Conservation (phyloP, 1,140 invertebrate species). For the Drosophila grimshawi region DNA sequence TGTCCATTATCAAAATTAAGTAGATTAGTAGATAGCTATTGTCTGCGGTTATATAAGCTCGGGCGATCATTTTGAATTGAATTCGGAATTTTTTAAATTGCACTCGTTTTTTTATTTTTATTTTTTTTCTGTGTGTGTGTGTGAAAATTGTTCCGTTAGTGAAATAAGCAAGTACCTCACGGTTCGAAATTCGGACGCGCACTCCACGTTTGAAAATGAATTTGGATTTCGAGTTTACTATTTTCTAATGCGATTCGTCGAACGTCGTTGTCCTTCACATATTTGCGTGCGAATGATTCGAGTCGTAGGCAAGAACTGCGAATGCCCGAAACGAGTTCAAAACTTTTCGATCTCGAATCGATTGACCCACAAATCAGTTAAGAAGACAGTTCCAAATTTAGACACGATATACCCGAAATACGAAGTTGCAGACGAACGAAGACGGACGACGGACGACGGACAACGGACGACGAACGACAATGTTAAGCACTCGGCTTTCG, state of each 20-base stretch:
- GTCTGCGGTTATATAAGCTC: slow-evolving; percentile 31
- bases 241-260: slow-evolving; percentile 60
- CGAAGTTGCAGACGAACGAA: neutral
- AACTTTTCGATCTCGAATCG: slow-evolving; percentile 78
- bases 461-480: slow-evolving; percentile 6
- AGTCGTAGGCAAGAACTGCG: slow-evolving; percentile 65
- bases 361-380: slow-evolving; percentile 77
- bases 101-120: slow-evolving; percentile 1
- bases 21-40: slow-evolving; percentile 1
- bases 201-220: slow-evolving; percentile 64
- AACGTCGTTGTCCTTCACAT: slow-evolving; percentile 81
- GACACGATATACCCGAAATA: slow-evolving; percentile 27
- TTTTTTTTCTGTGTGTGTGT: neutral
- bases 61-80: neutral
- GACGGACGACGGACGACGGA: slow-evolving; percentile 9
- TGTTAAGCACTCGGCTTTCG: slow-evolving; percentile 36
- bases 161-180: slow-evolving; percentile 63
- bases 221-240: slow-evolving; percentile 54
- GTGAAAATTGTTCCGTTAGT: slow-evolving; percentile 34
- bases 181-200: slow-evolving; percentile 76
- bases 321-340: slow-evolving; percentile 75
- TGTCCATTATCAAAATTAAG: slow-evolving; percentile 23
- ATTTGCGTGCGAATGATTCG: slow-evolving; percentile 77
- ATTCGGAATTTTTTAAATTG: slow-evolving; percentile 1
- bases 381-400: slow-evolving; percentile 62